A percentile compares a stretch with the other conserved stretches of the same genome.
Conservation (phyloP, 2,888 invertebrate genomes). For the Chymomyza amoena region DNA sequence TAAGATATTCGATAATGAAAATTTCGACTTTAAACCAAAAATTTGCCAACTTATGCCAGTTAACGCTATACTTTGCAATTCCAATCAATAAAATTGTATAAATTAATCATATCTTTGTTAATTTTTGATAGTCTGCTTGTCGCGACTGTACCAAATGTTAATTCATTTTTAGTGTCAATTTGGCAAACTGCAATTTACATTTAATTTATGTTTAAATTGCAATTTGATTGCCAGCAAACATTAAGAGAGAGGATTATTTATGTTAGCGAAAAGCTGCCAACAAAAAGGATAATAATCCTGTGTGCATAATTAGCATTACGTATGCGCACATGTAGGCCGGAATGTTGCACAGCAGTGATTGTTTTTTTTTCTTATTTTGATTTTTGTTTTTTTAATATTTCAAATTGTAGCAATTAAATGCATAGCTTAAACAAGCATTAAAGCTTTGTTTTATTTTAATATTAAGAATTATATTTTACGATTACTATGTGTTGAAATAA, state of each 20-base stretch:
- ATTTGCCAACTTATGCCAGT: no score
- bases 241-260: neutral
- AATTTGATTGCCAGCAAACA: neutral
- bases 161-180: neutral
- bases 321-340: constrained; percentile 4
- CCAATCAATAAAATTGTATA: no score
- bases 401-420: neutral
- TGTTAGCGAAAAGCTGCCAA: neutral
- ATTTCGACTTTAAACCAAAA: no score
- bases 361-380: neutral
- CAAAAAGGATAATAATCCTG: neutral
- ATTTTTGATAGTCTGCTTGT: no score
- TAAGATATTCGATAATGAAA: no score
- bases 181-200: neutral
- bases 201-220: neutral
- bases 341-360: neutral
- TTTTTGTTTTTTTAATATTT: neutral
- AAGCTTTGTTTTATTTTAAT: no score
- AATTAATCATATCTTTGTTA: no score
- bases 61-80: no score
- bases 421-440: neutral
- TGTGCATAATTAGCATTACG: neutral
- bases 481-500: no score
- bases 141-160: no score
- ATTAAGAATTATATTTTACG: no score